Base-by-base conservation (phyloP, 2,797 vertebrate genomes). In the Varecia variegata region DNA sequence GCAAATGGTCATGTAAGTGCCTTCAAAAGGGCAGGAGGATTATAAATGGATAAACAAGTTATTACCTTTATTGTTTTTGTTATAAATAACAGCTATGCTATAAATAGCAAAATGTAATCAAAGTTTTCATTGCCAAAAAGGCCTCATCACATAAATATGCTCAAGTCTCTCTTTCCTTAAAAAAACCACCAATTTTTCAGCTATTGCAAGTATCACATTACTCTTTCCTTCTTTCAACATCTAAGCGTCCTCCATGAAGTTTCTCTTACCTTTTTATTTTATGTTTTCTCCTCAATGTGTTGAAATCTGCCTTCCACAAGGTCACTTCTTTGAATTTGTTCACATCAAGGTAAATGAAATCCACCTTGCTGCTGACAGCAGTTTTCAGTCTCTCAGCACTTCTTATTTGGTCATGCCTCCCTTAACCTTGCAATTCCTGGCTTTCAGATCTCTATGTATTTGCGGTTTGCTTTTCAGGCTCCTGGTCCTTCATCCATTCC, bases 241-340 rank as follows among this genome's bases (percentile, higher is more conserved):
- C 38, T 90, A 50, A 58, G 10, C 15, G 12, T 93, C 88, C 90
- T 92, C 30, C 88, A 92, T 74, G 45, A 82, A 52, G 20, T 25
- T 71, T 54, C 13, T 92, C 77, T 89, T 20, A 76, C n/a, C 18
- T 56, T 74, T 52, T 76, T 1, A 1, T 52, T 93, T 81, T 84
- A 7, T 94, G 43, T 93, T 90, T 74, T 80, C 11, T 45, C 38
- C 40, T 74, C 40, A 38, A 11, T 79, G 54, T 93, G 7, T 47
- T 92, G 67, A 90, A 86, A 76, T 81, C 40, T 77, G 35, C 62
- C 32, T 94, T 52, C 2, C n/a, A 30, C 76, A 30, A 73, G 67
- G 88, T 93, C 54, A 77, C 18, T 73, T 83, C 88, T 90, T 92
- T 95, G 74, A 97, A 97, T 84, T 5, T 47, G 0, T 87, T 93